These are phyloP conservation scores for Chloropsis hardwickii DNA, from an alignment of 2,113 vertebrate species.

Conservation along the genomic window DNA sequence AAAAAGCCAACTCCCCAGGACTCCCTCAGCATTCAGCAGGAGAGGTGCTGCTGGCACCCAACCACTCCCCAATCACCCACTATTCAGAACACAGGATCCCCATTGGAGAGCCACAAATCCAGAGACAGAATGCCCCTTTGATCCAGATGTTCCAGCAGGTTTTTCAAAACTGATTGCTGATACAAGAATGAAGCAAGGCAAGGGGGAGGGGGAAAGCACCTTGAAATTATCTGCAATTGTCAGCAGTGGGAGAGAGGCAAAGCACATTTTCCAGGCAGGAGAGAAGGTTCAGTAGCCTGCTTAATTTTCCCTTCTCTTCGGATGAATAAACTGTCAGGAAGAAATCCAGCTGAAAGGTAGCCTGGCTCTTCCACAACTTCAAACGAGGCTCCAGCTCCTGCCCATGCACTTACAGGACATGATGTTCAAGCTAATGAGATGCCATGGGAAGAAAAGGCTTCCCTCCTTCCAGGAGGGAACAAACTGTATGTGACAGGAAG, in stretches of 20 bases:
- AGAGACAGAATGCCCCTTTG: background rate
- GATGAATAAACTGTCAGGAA: background rate
- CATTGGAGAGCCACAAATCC: background rate
- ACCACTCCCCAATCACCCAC: background rate
- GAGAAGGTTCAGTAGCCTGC: background rate
- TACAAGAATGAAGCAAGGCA: background rate
- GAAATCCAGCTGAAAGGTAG: conserved; percentile 16
- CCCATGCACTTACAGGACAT: background rate
- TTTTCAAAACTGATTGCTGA: background rate
- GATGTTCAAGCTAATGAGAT: background rate
- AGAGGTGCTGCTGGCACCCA: background rate
- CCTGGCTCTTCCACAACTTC: background rate
- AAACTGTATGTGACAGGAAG: background rate
- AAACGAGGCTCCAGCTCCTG: background rate
- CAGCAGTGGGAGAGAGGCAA: background rate
- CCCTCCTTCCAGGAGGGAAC: background rate
- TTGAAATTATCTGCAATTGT: conserved; percentile 1
- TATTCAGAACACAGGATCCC: background rate
- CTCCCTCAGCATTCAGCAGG: background rate
- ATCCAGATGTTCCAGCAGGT: background rate
- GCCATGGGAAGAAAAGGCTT: background rate
- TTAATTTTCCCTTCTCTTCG: background rate
- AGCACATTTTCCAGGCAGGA: background rate
- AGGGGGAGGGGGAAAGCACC: background rate
- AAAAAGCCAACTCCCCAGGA: background rate